Conservation (phyloP, 2,888 invertebrate genomes). For the Sicus ferrugineus region DNA sequence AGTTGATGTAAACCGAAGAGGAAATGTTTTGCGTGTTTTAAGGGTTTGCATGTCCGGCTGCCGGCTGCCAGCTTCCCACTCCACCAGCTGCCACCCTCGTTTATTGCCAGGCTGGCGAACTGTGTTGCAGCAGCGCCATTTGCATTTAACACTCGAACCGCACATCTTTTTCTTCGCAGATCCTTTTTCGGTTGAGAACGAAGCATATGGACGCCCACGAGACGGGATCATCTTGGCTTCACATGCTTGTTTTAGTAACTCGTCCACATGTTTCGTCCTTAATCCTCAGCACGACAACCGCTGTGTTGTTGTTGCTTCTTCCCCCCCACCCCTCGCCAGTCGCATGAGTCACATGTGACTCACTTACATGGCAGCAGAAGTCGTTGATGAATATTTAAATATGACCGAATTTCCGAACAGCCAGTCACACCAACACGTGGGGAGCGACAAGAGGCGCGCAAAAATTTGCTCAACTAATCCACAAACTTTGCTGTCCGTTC, state of each 20-base stretch:
- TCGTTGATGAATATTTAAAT: not conserved
- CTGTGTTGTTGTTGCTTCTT: not conserved
- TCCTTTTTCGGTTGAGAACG: too few relatives aligned
- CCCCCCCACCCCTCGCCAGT: not conserved
- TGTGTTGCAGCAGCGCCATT: too few relatives aligned
- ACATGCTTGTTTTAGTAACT: not conserved
- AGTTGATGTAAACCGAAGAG: conserved; percentile 1
- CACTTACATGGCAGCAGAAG: too few relatives aligned
- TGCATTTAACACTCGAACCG: too few relatives aligned
- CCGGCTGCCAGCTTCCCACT: too few relatives aligned
- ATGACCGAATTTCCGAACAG: not conserved
- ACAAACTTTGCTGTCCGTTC: not conserved
- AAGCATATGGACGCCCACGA: too few relatives aligned
- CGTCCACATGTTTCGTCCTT: not conserved
- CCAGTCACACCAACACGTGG: too few relatives aligned
- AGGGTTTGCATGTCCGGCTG: conserved; percentile 9
- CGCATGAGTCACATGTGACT: too few relatives aligned
- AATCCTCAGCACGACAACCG: not conserved
- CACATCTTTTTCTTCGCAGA: too few relatives aligned
- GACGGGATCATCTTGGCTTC: not conserved
- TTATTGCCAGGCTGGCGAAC: too few relatives aligned
- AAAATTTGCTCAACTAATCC: not conserved
- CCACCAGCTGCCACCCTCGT: too few relatives aligned
- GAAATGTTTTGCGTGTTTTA: not conserved
- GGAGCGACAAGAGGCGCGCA: not conserved